Evolutionary conservation across 2,888 invertebrate species (phyloP), one percentile per base, ranked within the genome.

Genomic region (Norana najaformis): DNA sequence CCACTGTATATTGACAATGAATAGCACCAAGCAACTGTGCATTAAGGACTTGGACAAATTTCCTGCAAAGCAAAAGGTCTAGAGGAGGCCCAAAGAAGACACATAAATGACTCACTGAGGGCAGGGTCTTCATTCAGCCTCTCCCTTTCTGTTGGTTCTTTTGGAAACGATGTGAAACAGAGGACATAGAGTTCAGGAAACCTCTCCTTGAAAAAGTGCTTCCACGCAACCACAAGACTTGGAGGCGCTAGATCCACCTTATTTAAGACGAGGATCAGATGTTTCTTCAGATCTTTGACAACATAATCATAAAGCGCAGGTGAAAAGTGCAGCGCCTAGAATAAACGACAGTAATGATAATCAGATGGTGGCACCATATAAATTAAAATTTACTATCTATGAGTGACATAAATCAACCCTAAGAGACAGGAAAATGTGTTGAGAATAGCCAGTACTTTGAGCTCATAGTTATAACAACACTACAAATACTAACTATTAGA

Each of bases 191-290:
- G 94, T 36, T 96, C 96, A 0, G 97, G 97, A 95, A 97, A 98
- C 89, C 96, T 96, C 0, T 95, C 94, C 14, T 96, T 95, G 91
- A 98, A 97, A 94, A 97, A 97, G 89, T 97, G 95, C 93, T 97
- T 97, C 98, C 98, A 99, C 0, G 97, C 98, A 0, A 97, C 96
- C 20, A 98, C 97, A 38, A 97, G 95, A 0, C 96, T 95, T 0
- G 97, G 96, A 0, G 97, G 97, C 0, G 97, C 97, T 92, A 98
- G 95, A 95, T 99, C 99, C 82, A 98, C 96, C 96, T 99, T 99
- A 95, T 99, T 99, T 20, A 99, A 95, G 0, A 98, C 96, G 23
- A 99, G 94, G 91, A 99, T 97, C 95, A 98, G 97, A 88, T 97
- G 96, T 94, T 98, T 98, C n/a, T 96, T 96, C 89, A 97, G 95